Evolutionary conservation across 2,113 vertebrate species (phyloP), one percentile per base, ranked within the genome.

Genomic region (Melozone crissalis): DNA sequence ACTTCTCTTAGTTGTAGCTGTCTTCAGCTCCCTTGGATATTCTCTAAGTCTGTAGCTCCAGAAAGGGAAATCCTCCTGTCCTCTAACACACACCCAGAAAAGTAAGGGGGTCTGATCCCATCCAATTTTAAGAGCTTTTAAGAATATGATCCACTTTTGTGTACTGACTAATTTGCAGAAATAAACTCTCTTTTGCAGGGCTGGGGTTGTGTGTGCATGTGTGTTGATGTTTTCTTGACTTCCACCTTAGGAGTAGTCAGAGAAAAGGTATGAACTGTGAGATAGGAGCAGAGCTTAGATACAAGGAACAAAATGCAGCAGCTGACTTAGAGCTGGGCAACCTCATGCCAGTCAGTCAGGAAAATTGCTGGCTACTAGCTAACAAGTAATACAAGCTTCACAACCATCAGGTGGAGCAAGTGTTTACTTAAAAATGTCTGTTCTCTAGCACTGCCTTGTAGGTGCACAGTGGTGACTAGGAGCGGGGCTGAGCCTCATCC

Each of bases 41-140:
- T 72, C 35, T 85, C 58, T 13, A 62, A n/a, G 31, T 20, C 51
- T 33, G 3, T 4, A 47, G 55, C 62, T 85, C 43, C 54, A 66
- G n/a, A 84, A 33, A 27, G 51, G 19, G 66, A 74, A 82, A 59
- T 67, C 63, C 43, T 58, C 22, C 0, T 49, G 19, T 26, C 57
- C 37, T 54, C 26, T 11, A 35, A 47, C 0, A 0, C 20, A 37
- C 27, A 54, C 26, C 3, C 43, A 54, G 51, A 37, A 11, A 33
- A 91, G 5, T 33, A 62, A 59, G 21, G 37, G 35, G 15, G 5
- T 41, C n/a, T 67, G 37, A 89, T 51, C 65, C 61, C 75, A 84
- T 21, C 55, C 59, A 20, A 69, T 13, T 5, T 1, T 41, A 80
- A 72, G 30, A 81, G 35, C 16, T 61, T 84, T 10, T 46, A 84